These are phyloP conservation scores for Syrrhaptes paradoxus DNA, from an alignment of 2,113 vertebrate species.

Conservation along the genomic window DNA sequence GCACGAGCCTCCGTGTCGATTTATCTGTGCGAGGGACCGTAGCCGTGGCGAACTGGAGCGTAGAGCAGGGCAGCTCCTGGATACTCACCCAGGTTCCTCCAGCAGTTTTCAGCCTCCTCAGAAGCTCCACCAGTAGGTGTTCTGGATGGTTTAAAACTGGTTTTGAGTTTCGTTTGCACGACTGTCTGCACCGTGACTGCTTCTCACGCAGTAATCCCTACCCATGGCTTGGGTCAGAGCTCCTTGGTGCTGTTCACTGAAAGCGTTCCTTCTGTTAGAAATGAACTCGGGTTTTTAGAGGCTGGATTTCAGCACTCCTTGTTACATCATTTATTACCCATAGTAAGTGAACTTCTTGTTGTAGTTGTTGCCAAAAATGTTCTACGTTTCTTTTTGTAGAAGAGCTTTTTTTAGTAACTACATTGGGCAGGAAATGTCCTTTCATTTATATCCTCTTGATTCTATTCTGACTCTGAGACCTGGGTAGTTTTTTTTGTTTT, in stretches of 20 bases:
- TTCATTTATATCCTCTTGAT: not conserved
- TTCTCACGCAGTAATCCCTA: fast-evolving
- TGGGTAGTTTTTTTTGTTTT: not conserved
- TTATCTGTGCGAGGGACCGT: not conserved
- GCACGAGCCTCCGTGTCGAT: not conserved
- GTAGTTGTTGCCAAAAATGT: not conserved
- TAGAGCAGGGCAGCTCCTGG: not conserved
- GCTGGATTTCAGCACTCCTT: not conserved
- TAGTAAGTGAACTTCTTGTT: not conserved
- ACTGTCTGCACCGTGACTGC: not conserved
- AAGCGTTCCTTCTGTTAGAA: not conserved
- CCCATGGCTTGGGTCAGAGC: not conserved
- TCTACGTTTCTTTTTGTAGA: not conserved
- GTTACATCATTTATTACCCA: not conserved
- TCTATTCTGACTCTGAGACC: not conserved
- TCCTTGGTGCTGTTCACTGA: not conserved
- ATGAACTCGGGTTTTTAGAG: not conserved
- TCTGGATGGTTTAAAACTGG: not conserved
- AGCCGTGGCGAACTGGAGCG: not conserved
- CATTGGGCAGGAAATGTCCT: not conserved
- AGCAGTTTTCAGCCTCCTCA: not conserved
- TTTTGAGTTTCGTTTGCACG: not conserved
- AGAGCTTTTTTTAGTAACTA: not conserved
- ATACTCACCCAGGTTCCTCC: not conserved
- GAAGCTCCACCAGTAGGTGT: not conserved